Evolutionary conservation across 2,888 invertebrate species (phyloP).

Genomic region (Eristalis pertinax): DNA sequence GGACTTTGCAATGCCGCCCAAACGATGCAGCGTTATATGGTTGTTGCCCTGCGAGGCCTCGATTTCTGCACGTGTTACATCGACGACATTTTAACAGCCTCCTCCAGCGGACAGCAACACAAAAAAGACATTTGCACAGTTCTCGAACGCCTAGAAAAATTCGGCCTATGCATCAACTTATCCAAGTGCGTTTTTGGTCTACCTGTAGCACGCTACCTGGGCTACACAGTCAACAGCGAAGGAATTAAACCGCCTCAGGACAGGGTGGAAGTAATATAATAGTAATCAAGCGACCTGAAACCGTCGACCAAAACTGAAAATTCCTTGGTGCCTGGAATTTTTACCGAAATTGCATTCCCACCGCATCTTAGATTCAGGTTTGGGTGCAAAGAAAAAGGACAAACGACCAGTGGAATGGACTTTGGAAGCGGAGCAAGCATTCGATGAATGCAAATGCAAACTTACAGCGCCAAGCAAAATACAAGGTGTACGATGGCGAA

Average conservation of each 20-base stretch:
- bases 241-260: conserved; percentile 32
- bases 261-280: conserved; percentile 21
- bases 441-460: conserved; percentile 66
- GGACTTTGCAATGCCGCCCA: conserved; percentile 28
- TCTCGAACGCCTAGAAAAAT: not conserved
- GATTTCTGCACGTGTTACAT: conserved; percentile 27
- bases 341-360: conserved; percentile 32
- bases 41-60: conserved; percentile 7
- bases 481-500: conserved; percentile 31
- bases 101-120: not conserved
- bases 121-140: conserved; percentile 5
- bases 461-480: conserved; percentile 21
- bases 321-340: conserved; percentile 49
- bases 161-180: conserved; percentile 7
- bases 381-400: conserved; percentile 35
- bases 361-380: conserved; percentile 25
- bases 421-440: conserved; percentile 10
- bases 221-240: conserved; percentile 14
- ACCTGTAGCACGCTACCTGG: conserved; percentile 31
- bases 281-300: not conserved
- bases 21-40: conserved; percentile 27
- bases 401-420: conserved; percentile 14
- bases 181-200: conserved; percentile 58
- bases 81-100: conserved; percentile 24
- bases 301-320: conserved; percentile 18